A percentile compares a stretch with the other conserved stretches of the same genome.
phyloP scores from a whole-genome alignment of 2,113 vertebrate genomes.

The Castor canadensis region DNA sequence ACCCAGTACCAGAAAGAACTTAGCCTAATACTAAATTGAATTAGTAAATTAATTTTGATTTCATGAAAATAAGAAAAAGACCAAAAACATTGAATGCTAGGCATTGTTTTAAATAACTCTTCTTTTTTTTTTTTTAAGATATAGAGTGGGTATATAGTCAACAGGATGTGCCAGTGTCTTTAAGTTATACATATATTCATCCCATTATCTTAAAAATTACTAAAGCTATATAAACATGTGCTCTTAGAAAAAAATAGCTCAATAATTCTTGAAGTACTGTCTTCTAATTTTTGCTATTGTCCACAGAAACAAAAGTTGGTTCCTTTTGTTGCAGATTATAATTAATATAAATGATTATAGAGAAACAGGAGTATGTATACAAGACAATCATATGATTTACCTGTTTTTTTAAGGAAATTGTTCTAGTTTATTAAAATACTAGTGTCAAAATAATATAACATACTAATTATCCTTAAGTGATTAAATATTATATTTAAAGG shows the following conservation, averaged over 20 bases:
- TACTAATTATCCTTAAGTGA: not conserved
- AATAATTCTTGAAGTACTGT: not conserved
- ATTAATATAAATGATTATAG: slow-evolving; percentile 4
- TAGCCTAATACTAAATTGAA: not conserved
- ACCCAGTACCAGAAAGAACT: no score
- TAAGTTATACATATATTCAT: not conserved
- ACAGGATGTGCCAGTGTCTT: not conserved
- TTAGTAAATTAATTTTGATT: not conserved
- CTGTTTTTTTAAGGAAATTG: not conserved
- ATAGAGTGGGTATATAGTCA: not conserved
- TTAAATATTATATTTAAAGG: not conserved
- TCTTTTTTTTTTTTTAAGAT: not conserved
- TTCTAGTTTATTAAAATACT: not conserved
- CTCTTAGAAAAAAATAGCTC: not conserved
- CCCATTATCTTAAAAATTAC: not conserved
- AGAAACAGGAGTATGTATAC: not conserved
- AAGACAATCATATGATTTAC: not conserved
- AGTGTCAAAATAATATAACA: not conserved
- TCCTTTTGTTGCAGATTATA: slow-evolving; percentile 13
- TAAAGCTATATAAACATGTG: not conserved
- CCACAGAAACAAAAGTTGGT: not conserved
- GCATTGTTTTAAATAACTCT: not conserved
- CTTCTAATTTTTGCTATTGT: not conserved
- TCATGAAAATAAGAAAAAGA: not conserved
- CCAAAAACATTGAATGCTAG: not conserved